A percentile compares a stretch with the other conserved stretches of the same genome.
These are phyloP conservation scores for Sylvia atricapilla DNA, from an alignment of 2,113 vertebrate species.

Conservation along the genomic window DNA sequence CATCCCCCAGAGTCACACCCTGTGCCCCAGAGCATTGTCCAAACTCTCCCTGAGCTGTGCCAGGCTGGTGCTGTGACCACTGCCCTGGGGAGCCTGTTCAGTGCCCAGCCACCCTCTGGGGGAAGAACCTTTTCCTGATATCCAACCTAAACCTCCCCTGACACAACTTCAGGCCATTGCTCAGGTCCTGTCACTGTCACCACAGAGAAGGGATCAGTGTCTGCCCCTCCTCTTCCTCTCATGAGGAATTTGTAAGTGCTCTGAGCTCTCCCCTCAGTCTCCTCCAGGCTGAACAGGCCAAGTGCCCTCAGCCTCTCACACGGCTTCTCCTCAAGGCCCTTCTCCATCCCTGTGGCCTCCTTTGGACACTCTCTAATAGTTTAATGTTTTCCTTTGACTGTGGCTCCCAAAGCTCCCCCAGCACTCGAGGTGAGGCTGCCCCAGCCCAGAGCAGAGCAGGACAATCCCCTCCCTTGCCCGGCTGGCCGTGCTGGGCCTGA, in stretches of 20 bases:
- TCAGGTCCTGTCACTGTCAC: neutral
- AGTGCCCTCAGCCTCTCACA: neutral
- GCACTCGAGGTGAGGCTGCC: neutral
- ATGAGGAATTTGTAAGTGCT: neutral
- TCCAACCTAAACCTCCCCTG: neutral
- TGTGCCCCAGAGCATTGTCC: neutral
- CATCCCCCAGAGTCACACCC: neutral
- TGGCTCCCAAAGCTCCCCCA: neutral
- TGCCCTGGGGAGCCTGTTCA: neutral
- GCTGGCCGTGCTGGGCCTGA: neutral
- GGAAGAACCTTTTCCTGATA: neutral
- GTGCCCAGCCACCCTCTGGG: neutral
- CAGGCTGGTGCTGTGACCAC: neutral
- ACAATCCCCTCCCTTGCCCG: neutral
- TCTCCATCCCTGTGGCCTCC: neutral
- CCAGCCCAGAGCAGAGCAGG: neutral
- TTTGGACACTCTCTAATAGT: neutral
- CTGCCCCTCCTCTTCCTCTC: neutral
- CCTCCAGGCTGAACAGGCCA: neutral
- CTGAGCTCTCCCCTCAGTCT: neutral
- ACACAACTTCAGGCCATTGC: neutral
- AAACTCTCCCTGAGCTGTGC: neutral
- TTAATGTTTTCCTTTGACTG: neutral
- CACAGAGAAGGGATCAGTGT: neutral
- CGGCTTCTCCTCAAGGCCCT: neutral